These are phyloP conservation scores for Agrypnus murinus DNA, from an alignment of 2,888 invertebrate species.

Conservation along the genomic window DNA sequence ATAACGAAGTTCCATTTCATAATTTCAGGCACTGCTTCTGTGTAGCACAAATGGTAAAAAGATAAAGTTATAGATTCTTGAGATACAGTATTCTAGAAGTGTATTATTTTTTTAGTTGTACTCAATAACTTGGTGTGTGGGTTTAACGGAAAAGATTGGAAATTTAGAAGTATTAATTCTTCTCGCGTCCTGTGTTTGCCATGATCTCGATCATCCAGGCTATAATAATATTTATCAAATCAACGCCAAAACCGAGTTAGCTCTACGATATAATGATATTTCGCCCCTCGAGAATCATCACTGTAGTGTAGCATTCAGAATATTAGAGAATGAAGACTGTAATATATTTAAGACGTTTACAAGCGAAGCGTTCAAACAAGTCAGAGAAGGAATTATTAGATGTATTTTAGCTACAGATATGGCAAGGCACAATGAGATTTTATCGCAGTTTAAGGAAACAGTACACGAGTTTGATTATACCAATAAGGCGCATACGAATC, in stretches of 20 bases:
- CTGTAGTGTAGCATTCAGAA: conserved; percentile 88
- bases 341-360: conserved; percentile 84
- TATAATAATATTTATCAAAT: conserved; percentile 88
- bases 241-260: conserved; percentile 88
- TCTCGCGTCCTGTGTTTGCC: conserved; percentile 86
- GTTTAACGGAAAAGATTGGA: conserved; percentile 80
- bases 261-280: conserved; percentile 89
- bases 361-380: conserved; percentile 76
- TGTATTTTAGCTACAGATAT: conserved; percentile 86
- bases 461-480: conserved; percentile 79
- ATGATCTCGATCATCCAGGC: conserved; percentile 86
- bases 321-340: conserved; percentile 85
- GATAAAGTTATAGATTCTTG: background rate
- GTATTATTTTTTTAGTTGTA: conserved; percentile 79
- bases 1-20: conserved; percentile 91
- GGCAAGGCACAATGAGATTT: conserved; percentile 86
- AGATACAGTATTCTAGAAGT: background rate
- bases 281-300: conserved; percentile 91
- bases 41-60: conserved; percentile 88
- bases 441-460: conserved; percentile 81
- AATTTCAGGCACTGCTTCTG: conserved; percentile 92
- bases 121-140: conserved; percentile 84
- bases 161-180: conserved; percentile 85
- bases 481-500: conserved; percentile 81
- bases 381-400: conserved; percentile 86